Evolutionary conservation across 1,140 invertebrate species (phyloP).

Genomic region (Caligus rogercresseyi): DNA sequence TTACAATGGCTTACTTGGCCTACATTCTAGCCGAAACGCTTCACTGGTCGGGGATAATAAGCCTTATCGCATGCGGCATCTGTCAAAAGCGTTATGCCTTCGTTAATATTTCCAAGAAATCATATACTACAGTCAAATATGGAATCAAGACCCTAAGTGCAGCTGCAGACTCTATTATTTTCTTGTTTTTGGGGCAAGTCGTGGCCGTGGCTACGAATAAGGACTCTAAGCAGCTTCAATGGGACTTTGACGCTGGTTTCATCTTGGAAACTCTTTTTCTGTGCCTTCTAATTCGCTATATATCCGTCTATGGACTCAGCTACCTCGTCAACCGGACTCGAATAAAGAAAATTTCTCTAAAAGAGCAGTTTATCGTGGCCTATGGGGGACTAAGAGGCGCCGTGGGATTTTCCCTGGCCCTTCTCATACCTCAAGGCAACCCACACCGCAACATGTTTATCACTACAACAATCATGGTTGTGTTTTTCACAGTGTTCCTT

Average conservation of each 20-base stretch:
- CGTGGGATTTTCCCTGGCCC: slow-evolving; percentile 43
- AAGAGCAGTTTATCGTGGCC: slow-evolving; percentile 45
- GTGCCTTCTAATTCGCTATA: slow-evolving; percentile 33
- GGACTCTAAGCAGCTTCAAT: background rate
- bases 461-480: slow-evolving; percentile 41
- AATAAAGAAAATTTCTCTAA: slow-evolving; percentile 34
- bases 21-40: slow-evolving; percentile 42
- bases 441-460: slow-evolving; percentile 37
- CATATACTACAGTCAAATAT: slow-evolving; percentile 41
- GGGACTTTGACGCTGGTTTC: slow-evolving; percentile 37
- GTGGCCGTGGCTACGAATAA: background rate
- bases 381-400: slow-evolving; percentile 46
- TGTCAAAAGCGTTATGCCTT: slow-evolving; percentile 43
- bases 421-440: slow-evolving; percentile 37
- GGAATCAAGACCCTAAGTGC: slow-evolving; percentile 35
- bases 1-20: slow-evolving; percentile 40
- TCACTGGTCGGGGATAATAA: slow-evolving; percentile 43
- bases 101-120: slow-evolving; percentile 41
- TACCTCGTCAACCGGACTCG: slow-evolving; percentile 35
- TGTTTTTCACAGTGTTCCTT: slow-evolving; percentile 46
- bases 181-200: background rate
- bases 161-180: background rate
- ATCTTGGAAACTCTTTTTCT: slow-evolving; percentile 37
- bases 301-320: slow-evolving; percentile 36
- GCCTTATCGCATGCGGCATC: slow-evolving; percentile 40